Percentiles rank a stretch among this genome's conserved stretches.
Conservation (phyloP, 1,140 invertebrate genomes). For the Parapsyche elsis region DNA sequence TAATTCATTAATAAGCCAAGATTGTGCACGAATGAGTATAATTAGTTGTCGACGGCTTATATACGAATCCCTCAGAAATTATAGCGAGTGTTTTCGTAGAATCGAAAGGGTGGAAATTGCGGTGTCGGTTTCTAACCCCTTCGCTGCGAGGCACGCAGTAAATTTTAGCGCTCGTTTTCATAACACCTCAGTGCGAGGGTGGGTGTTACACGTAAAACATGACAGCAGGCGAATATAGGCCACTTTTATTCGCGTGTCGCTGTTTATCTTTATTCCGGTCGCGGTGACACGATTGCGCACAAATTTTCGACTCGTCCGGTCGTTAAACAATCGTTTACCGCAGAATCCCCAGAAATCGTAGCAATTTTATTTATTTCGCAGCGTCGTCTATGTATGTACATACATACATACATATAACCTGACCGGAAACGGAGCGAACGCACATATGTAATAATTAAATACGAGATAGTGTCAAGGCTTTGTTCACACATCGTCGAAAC, state of each 20-base stretch:
- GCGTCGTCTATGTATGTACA: not conserved
- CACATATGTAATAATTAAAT: too few relatives aligned
- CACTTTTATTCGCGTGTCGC: constrained; percentile 35
- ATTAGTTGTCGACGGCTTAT: too few relatives aligned
- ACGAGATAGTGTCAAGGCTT: too few relatives aligned
- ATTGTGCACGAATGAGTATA: too few relatives aligned
- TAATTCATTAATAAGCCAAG: too few relatives aligned
- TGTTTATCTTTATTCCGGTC: constrained; percentile 41
- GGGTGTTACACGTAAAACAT: not conserved
- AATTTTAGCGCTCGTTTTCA: constrained; percentile 20
- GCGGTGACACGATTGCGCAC: constrained; percentile 14
- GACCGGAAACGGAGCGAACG: too few relatives aligned
- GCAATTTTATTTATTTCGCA: constrained; percentile 32
- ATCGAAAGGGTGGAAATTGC: too few relatives aligned
- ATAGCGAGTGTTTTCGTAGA: too few relatives aligned
- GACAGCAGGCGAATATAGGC: constrained; percentile 6
- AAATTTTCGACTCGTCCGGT: constrained; percentile 32
- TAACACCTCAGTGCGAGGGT: constrained; percentile 21
- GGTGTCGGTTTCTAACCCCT: too few relatives aligned
- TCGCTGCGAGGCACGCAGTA: not conserved
- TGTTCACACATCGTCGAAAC: too few relatives aligned
- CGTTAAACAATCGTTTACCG: constrained; percentile 25
- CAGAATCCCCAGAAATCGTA: constrained; percentile 4
- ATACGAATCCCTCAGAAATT: too few relatives aligned
- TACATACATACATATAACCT: not conserved